Evolutionary conservation across 2,113 vertebrate genomes (phyloP).

Genomic region (Struthio camelus): DNA sequence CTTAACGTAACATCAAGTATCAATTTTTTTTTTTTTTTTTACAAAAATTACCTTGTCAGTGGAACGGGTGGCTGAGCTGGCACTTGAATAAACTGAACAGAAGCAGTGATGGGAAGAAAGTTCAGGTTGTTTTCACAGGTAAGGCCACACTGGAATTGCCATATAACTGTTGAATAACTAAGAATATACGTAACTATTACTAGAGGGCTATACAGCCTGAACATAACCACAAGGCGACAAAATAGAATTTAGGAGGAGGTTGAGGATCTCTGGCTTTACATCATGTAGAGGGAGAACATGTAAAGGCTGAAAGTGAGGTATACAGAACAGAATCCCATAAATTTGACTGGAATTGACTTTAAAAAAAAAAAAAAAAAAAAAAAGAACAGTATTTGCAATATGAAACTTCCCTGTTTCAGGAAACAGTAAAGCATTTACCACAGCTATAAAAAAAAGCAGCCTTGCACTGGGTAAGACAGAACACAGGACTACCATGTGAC

Average conservation of each 20-base stretch:
- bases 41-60: constrained; percentile 80
- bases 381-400: neutral
- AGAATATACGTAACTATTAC: neutral
- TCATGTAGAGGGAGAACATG: neutral
- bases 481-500: rapidly evolving
- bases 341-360: neutral
- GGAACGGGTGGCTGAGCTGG: constrained; percentile 74
- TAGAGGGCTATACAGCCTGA: neutral
- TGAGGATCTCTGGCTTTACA: neutral
- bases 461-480: neutral
- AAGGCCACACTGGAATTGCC: constrained; percentile 84
- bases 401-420: neutral
- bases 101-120: constrained; percentile 81
- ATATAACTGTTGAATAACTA: constrained; percentile 81
- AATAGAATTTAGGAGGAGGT: neutral
- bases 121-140: constrained; percentile 70
- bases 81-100: constrained; percentile 87
- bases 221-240: neutral
- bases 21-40: neutral
- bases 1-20: neutral
- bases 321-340: neutral
- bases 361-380: neutral
- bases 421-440: neutral
- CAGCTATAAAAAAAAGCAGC: neutral
- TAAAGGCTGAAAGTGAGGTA: neutral